phyloP scores from a whole-genome alignment of 2,797 vertebrate species.

The Syngnathus rostellatus region DNA sequence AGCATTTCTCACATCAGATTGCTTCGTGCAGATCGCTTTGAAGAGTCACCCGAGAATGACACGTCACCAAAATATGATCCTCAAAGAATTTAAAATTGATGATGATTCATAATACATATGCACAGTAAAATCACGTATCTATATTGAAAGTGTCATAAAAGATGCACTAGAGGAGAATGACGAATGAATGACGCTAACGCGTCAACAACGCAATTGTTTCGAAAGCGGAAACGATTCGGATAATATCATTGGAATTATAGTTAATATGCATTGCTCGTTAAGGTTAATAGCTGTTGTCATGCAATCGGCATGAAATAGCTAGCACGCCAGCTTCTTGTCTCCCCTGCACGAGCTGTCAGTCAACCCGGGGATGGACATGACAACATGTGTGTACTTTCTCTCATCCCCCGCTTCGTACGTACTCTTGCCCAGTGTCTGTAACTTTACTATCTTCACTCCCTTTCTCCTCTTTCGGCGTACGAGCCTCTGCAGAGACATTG shows the following conservation, averaged over 20 bases:
- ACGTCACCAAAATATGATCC: conserved; percentile 39
- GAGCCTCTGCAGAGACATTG: conserved; percentile 47
- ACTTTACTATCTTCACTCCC: conserved; percentile 61
- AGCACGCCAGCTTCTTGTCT: conserved; percentile 30
- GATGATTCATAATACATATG: too few relatives aligned
- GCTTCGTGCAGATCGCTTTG: neutral
- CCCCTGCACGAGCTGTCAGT: conserved; percentile 20
- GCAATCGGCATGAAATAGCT: conserved; percentile 10
- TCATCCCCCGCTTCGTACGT: conserved; percentile 47
- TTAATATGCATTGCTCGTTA: neutral
- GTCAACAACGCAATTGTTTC: neutral
- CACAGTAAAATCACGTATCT: too few relatives aligned
- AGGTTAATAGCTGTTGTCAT: neutral
- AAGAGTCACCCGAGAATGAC: conserved; percentile 29
- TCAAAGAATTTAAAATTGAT: too few relatives aligned
- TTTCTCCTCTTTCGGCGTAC: conserved; percentile 66
- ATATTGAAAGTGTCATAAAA: neutral
- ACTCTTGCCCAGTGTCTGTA: conserved; percentile 66
- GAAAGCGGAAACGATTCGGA: neutral
- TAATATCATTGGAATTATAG: too few relatives aligned
- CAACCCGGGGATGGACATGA: conserved; percentile 17
- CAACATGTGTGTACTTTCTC: neutral
- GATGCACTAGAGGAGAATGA: conserved; percentile 3
- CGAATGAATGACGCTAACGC: conserved; percentile 48
- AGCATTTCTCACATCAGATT: too few relatives aligned